Evolutionary conservation across 2,113 vertebrate species (phyloP).

Genomic region (Pterocles burchelli): DNA sequence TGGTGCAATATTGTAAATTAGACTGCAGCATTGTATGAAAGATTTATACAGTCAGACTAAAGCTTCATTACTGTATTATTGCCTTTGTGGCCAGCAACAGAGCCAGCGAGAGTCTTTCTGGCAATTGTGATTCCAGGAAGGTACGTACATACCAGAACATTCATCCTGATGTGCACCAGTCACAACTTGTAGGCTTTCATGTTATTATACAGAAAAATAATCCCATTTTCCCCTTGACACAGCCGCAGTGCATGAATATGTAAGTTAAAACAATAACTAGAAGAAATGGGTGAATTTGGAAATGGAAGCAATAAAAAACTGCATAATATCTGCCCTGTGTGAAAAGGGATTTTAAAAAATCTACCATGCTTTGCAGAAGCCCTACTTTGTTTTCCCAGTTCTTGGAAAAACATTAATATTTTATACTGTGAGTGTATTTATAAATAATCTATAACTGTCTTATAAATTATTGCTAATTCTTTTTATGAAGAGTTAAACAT

Average conservation of each 20-base stretch:
- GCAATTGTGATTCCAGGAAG: background rate
- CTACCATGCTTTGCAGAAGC: background rate
- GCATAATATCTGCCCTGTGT: background rate
- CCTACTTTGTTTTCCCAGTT: background rate
- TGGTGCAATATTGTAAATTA: background rate
- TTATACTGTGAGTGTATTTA: background rate
- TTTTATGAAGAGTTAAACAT: slow-evolving; percentile 6
- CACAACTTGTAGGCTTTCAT: background rate
- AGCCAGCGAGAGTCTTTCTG: background rate
- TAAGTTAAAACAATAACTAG: background rate
- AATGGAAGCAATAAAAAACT: background rate
- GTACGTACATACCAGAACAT: background rate
- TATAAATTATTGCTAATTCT: slow-evolving; percentile 44
- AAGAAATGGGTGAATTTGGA: background rate
- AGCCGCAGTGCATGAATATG: background rate
- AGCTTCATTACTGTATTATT: background rate
- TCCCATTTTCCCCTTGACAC: background rate
- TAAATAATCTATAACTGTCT: slow-evolving; percentile 17
- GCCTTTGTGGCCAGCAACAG: background rate
- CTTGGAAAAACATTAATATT: slow-evolving; percentile 38
- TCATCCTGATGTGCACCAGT: background rate
- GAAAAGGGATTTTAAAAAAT: background rate
- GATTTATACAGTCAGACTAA: background rate
- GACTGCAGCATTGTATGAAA: background rate
- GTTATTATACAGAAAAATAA: background rate